Base-by-base conservation (phyloP, 2,113 vertebrate genomes). In the Ranitomeya variabilis region DNA sequence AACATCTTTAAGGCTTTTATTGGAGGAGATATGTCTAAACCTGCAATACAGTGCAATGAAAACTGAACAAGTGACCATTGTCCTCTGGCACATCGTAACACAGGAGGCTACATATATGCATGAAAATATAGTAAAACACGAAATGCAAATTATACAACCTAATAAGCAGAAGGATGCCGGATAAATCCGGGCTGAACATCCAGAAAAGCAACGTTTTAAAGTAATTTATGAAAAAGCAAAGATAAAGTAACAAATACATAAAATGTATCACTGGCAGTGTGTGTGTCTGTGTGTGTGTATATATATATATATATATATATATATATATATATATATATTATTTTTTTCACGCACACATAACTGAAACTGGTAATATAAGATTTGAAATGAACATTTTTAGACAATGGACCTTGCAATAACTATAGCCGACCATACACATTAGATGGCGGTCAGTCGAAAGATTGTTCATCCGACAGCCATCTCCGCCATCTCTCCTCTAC, bases 1-100 rank as follows among this genome's bases (percentile, higher is more conserved):
- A 69, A 52, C 31, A 76, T 62, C 80, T 76, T 85, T 66, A 83
- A 21, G 16, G 45, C 18, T 89, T 89, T 85, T 85, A 78, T 89
- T 79, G 82, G 23, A n/a, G 60, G 16, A 83, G 60, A 52, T 21
- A 69, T 87, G 80, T 67, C 64, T 80, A 79, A 86, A 60, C 45
- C 37, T 79, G 6, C 85, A 66, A 60, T 79, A 51, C 54, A 86
- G 13, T 45, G 81, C 37, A 84, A 14, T 23, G 37, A 60, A 64
- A 59, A 60, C 59, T 82, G 57, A 62, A 4, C 2, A 2, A 60
- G 23, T 80, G 45, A 69, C 45, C 16, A 83, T 66, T 66, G 62
- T 83, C 37, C 62, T 52, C 45, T 57, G 12, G 71, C 45, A 69
- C 15, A 18, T 26, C 14, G n/a, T 55, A 55, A 71, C 15, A 71